These are phyloP conservation scores for Bubalus kerabau DNA, from an alignment of 2,113 vertebrate species.

Conservation along the genomic window DNA sequence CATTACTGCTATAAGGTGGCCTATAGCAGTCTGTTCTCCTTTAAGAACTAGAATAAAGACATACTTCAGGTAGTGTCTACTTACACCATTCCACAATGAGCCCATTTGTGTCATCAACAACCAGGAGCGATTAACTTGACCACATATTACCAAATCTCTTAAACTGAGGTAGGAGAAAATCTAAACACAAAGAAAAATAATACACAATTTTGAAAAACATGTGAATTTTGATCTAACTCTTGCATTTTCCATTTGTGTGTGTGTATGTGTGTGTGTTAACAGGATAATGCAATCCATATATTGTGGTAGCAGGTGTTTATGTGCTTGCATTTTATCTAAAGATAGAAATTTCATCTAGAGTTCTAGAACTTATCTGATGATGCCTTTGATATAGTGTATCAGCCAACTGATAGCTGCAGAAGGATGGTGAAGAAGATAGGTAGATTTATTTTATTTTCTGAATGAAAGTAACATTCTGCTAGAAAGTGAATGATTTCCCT, in stretches of 20 bases:
- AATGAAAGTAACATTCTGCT: background rate
- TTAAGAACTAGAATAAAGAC: background rate
- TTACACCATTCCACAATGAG: slow-evolving; percentile 77
- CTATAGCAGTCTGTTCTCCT: background rate
- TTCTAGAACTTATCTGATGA: background rate
- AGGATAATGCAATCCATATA: background rate
- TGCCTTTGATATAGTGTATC: background rate
- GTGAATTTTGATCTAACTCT: background rate
- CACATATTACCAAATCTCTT: slow-evolving; percentile 70
- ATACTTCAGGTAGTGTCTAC: slow-evolving; percentile 5
- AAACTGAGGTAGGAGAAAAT: slow-evolving; percentile 75
- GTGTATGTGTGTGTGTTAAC: background rate
- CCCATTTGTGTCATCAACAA: slow-evolving; percentile 68
- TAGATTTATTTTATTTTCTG: background rate
- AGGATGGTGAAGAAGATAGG: background rate
- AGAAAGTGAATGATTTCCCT: slow-evolving; percentile 15
- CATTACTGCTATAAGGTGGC: background rate
- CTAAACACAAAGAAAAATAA: slow-evolving; percentile 65
- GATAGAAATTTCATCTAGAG: background rate
- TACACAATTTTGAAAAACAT: background rate
- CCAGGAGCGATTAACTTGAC: slow-evolving; percentile 76
- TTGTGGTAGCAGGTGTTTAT: background rate
- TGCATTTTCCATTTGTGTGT: background rate
- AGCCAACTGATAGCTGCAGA: background rate
- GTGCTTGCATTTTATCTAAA: background rate